Evolutionary conservation across 2,113 vertebrate genomes (phyloP), one percentile per base, ranked within the genome.

Genomic region (Oreocharis arfaki): DNA sequence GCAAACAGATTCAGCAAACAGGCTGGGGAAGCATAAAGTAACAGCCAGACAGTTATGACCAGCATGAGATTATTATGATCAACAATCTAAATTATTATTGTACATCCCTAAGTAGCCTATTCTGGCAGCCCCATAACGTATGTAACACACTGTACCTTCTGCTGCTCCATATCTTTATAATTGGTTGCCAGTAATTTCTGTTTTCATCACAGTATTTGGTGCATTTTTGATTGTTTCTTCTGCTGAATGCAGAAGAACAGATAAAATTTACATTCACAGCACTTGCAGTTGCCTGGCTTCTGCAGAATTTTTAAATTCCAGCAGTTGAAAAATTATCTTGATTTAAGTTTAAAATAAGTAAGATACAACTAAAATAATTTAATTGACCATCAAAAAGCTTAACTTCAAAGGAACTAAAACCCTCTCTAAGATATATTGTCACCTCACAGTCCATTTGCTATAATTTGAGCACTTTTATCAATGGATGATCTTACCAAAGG

Each of bases 51-150:
- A 77, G 71, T 96, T 96, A 97, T 46, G 87, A 87, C 64, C 82
- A 89, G 60, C 82, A 88, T 64, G 84, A 86, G 94, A 93, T 80
- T 93, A 95, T 91, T 70, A 84, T 68, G 82, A 95, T 90, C 92
- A 95, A 87, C 90, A 95, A 94, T 81, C 52, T 90, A 90, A 93
- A 97, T 93, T 94, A 94, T 90, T 90, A 92, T 90, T 88, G 85
- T 93, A 86, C 75, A 60, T 91, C 90, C 90, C 83, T 92, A 88
- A 96, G 76, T 89, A 88, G 88, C 87, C 73, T 77, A 78, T 86
- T 95, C 79, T 94, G 90, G 71, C 87, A 93, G 55, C 44, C 26
- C 78, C 44, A 60, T 94, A 93, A 93, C 57, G 49, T 77, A 80
- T 79, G 63, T 67, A 93, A 64, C 82, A 78, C 71, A 52, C 26